phyloP scores from a whole-genome alignment of 1,140 invertebrate genomes.

The Saccostrea glomerata region DNA sequence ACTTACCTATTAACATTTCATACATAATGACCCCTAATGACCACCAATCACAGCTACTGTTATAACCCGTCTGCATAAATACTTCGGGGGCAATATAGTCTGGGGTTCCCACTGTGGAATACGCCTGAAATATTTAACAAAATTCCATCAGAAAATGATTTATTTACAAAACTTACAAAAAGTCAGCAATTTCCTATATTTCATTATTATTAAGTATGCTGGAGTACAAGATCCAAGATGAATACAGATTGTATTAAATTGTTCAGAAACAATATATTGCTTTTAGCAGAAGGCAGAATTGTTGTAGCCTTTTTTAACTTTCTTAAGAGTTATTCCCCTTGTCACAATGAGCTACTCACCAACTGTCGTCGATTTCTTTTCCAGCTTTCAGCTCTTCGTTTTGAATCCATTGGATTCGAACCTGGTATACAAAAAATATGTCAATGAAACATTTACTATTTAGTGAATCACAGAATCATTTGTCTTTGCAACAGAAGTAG shows the following conservation, averaged over 20 bases:
- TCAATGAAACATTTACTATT: too few relatives aligned
- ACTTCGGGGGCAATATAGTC: conserved; percentile 99
- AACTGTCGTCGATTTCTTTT: conserved; percentile 74
- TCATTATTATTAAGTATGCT: background rate
- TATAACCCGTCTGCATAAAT: conserved; percentile 98
- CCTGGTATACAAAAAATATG: too few relatives aligned
- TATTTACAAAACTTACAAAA: background rate
- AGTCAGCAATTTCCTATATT: background rate
- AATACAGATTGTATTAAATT: too few relatives aligned
- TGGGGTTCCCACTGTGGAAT: conserved; percentile 98
- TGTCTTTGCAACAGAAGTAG: too few relatives aligned
- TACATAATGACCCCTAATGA: conserved; percentile 99
- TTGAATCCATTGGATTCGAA: conserved; percentile 77
- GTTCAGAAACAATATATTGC: too few relatives aligned
- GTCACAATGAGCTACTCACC: conserved; percentile 55
- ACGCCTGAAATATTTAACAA: conserved; percentile 79
- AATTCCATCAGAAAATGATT: too few relatives aligned
- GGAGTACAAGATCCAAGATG: background rate
- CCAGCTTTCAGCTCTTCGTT: conserved; percentile 76
- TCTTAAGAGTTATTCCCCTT: conserved; percentile 20
- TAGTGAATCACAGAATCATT: too few relatives aligned
- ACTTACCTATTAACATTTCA: conserved; percentile 98
- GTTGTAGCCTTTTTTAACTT: too few relatives aligned
- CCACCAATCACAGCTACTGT: conserved; percentile 99
- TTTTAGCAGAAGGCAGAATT: too few relatives aligned